Percentiles rank a stretch among this genome's conserved stretches.
These are phyloP conservation scores for Artibeus jamaicensis DNA, from an alignment of 2,797 vertebrate species.

Conservation along the genomic window DNA sequence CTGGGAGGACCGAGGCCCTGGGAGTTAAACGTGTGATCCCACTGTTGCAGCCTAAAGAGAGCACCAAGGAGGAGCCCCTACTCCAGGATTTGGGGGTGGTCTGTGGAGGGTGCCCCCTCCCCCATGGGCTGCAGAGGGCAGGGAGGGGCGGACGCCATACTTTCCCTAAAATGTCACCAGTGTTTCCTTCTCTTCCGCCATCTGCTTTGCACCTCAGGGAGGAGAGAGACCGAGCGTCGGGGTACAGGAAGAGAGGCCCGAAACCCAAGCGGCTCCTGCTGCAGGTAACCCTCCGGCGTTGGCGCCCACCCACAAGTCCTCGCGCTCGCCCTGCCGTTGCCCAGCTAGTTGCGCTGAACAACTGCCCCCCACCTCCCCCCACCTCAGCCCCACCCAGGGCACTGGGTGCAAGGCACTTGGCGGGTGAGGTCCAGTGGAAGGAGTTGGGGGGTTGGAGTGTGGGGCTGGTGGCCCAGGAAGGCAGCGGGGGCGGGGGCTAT, in stretches of 20 bases:
- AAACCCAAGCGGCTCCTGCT: conserved; percentile 94
- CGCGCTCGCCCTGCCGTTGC: background rate
- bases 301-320: background rate
- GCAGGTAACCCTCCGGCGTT: conserved; percentile 86
- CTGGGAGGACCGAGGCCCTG: background rate
- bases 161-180: conserved; percentile 61
- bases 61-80: background rate
- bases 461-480: background rate
- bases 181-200: conserved; percentile 68
- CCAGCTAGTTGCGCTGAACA: background rate
- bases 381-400: background rate
- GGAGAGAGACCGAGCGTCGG: conserved; percentile 93
- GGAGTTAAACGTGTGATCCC: background rate
- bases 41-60: background rate
- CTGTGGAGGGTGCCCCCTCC: background rate
- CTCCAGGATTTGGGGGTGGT: background rate
- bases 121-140: background rate
- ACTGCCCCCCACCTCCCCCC: background rate
- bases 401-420: background rate
- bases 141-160: background rate
- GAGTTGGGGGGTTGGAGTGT: background rate
- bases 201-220: conserved; percentile 86
- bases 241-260: conserved; percentile 96
- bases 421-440: background rate
- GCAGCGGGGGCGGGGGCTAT: no score